A percentile compares a stretch with the other conserved stretches of the same genome.
Evolutionary conservation across 2,888 invertebrate genomes (phyloP).

Genomic region (Leistus spinibarbis): DNA sequence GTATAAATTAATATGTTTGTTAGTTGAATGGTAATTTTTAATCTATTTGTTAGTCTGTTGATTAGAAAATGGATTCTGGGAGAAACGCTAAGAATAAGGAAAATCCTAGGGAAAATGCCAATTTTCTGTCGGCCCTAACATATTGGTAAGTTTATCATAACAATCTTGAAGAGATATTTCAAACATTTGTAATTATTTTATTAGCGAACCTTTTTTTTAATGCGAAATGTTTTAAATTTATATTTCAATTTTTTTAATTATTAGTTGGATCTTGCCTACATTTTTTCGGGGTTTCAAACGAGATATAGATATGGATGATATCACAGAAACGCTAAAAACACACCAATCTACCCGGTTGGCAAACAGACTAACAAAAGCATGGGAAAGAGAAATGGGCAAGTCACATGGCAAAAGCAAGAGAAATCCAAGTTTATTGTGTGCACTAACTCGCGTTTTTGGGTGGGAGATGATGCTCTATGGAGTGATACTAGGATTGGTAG

Average conservation of each 20-base stretch:
- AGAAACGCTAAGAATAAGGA: slow-evolving; percentile 60
- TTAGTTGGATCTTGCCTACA: slow-evolving; percentile 72
- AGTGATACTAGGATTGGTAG: slow-evolving; percentile 66
- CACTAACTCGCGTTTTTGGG: slow-evolving; percentile 67
- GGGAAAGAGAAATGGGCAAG: slow-evolving; percentile 65
- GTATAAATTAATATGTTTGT: too few species aligned
- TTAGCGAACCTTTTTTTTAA: too few species aligned
- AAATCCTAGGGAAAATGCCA: slow-evolving; percentile 71
- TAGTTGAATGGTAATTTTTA: too few species aligned
- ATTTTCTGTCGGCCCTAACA: slow-evolving; percentile 66
- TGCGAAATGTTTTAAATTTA: too few species aligned
- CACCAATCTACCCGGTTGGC: slow-evolving; percentile 72
- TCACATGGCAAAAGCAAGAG: slow-evolving; percentile 52
- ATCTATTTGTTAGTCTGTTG: too few species aligned
- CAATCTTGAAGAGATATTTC: background rate
- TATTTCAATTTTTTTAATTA: too few species aligned
- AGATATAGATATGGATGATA: slow-evolving; percentile 69
- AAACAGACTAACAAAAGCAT: slow-evolving; percentile 65
- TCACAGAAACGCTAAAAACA: slow-evolving; percentile 70
- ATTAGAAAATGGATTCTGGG: slow-evolving; percentile 59
- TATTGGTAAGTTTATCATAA: slow-evolving; percentile 65
- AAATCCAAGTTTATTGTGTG: slow-evolving; percentile 66
- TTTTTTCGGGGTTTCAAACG: slow-evolving; percentile 71
- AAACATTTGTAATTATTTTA: too few species aligned
- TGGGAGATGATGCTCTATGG: slow-evolving; percentile 67